Evolutionary conservation across 2,113 vertebrate genomes (phyloP).

Genomic region (Passer montanus): DNA sequence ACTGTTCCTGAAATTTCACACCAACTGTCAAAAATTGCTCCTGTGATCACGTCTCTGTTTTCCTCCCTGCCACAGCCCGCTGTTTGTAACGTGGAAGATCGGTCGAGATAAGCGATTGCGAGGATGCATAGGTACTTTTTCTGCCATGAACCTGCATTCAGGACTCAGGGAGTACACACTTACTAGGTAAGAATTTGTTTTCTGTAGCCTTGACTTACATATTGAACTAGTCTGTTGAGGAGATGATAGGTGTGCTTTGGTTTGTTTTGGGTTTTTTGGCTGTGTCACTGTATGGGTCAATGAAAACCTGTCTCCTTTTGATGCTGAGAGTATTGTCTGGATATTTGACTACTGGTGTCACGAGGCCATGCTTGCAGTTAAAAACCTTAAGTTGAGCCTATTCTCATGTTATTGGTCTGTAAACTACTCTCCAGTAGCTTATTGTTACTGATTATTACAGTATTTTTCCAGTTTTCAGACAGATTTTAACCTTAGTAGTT

Average conservation of each 20-base stretch:
- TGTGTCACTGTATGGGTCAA: conserved; percentile 3
- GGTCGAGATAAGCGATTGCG: conserved; percentile 98
- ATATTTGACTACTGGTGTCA: conserved; percentile 3
- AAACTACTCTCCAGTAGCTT: conserved; percentile 8
- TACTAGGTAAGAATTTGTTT: conserved; percentile 90
- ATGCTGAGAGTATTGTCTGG: not conserved
- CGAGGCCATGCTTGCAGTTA: not conserved
- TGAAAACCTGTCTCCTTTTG: conserved; percentile 13
- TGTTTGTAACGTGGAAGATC: conserved; percentile 99
- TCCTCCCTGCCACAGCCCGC: conserved; percentile 84
- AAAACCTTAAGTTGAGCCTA: not conserved
- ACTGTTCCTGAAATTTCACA: not conserved
- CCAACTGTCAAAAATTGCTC: not conserved
- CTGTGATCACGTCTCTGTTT: conserved; percentile 46
- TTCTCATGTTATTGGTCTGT: conserved; percentile 5
- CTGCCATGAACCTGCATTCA: conserved; percentile 99
- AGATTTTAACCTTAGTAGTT: conserved; percentile 52
- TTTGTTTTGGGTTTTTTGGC: not conserved
- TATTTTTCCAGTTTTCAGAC: conserved; percentile 23
- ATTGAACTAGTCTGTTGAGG: conserved; percentile 18
- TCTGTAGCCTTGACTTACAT: conserved; percentile 27
- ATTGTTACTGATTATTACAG: not conserved
- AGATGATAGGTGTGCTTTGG: conserved; percentile 2
- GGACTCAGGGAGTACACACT: conserved; percentile 99
- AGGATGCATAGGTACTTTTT: conserved; percentile 99